A percentile compares a stretch with the other conserved stretches of the same genome.
Conservation (phyloP, 2,113 vertebrate genomes). For the Saguinus imperator region DNA sequence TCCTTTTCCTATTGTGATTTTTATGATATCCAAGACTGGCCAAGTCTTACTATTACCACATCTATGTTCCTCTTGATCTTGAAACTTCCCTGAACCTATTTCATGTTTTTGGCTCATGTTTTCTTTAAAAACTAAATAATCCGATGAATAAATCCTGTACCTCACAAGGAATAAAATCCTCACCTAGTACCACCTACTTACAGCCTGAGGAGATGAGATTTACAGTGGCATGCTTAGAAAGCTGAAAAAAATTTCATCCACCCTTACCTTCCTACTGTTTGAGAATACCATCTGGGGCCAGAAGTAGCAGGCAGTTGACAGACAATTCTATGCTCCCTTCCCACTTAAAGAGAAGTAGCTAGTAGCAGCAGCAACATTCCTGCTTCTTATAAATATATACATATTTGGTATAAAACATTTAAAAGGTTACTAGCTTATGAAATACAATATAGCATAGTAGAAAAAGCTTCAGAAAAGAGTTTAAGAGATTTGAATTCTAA, state of each 20-base stretch:
- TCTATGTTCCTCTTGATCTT: background rate
- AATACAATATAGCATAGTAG: background rate
- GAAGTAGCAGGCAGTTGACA: background rate
- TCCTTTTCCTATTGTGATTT: background rate
- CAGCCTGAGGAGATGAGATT: background rate
- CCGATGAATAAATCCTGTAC: background rate
- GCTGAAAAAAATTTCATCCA: background rate
- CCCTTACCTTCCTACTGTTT: background rate
- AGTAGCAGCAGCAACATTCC: background rate
- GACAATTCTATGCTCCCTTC: background rate
- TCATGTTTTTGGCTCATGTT: background rate
- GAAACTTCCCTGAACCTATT: background rate
- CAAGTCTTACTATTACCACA: background rate
- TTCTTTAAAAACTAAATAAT: background rate
- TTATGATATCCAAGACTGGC: background rate
- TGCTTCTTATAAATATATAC: background rate
- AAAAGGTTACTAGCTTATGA: background rate
- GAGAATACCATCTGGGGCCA: background rate
- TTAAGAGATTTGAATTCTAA: background rate
- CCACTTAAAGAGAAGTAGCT: background rate
- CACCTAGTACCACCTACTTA: background rate
- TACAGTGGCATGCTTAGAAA: conserved; percentile 29
- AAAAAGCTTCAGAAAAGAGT: background rate
- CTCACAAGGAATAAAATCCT: background rate
- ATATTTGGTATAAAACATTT: background rate